phyloP scores from a whole-genome alignment of 2,113 vertebrate species.

The Meriones unguiculatus region DNA sequence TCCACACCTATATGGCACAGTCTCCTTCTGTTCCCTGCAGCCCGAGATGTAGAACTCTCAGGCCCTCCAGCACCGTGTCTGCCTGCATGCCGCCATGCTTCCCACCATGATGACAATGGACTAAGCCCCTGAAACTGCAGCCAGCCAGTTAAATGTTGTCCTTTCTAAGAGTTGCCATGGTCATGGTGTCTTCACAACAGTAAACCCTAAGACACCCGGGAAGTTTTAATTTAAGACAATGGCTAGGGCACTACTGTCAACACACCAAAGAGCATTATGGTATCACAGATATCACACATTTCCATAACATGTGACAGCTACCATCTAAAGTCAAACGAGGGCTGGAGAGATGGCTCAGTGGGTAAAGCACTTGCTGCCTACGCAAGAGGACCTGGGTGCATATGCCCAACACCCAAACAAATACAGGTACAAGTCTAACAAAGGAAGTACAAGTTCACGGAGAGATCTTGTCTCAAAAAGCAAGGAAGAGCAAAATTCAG shows the following conservation, averaged over 20 bases:
- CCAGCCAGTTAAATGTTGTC: background rate
- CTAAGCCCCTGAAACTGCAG: background rate
- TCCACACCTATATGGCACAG: background rate
- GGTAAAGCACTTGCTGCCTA: background rate
- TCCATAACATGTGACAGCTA: background rate
- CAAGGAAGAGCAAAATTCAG: background rate
- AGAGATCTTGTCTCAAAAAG: background rate
- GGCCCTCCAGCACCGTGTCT: background rate
- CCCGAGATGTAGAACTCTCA: background rate
- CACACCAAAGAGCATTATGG: background rate
- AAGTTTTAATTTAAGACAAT: background rate
- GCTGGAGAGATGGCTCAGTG: background rate
- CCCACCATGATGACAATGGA: background rate
- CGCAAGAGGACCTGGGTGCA: background rate
- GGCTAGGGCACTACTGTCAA: background rate
- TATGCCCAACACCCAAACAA: background rate
- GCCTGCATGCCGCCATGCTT: background rate
- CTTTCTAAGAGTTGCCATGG: background rate
- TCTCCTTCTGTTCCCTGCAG: background rate
- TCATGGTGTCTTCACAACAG: background rate
- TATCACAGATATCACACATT: background rate
- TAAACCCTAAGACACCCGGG: background rate
- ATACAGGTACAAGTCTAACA: background rate
- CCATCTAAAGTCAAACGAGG: background rate
- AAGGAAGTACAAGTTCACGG: background rate